Conservation (phyloP, 2,113 vertebrate genomes). For the Amazona guildingii region DNA sequence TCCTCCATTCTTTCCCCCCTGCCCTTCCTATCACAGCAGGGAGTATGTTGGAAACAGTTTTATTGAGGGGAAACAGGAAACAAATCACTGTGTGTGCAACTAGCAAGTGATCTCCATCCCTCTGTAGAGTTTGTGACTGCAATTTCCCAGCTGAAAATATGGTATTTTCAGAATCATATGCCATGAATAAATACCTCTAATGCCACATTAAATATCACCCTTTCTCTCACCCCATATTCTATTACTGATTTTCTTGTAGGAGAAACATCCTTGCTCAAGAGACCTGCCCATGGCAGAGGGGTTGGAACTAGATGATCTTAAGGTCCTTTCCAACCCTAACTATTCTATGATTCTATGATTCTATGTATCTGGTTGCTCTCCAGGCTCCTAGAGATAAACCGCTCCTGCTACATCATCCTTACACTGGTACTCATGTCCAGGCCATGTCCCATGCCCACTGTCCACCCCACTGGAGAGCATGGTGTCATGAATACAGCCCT, state of each 20-base stretch:
- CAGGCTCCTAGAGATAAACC: background rate
- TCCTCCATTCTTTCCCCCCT: background rate
- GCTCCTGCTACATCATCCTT: background rate
- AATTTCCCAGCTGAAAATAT: background rate
- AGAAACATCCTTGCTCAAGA: background rate
- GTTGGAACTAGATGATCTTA: too few species aligned
- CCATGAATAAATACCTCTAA: background rate
- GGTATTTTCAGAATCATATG: background rate
- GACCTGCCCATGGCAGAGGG: too few species aligned
- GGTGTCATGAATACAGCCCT: background rate
- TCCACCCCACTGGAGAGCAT: background rate
- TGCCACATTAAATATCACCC: background rate
- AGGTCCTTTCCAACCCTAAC: too few species aligned
- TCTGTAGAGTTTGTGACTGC: background rate
- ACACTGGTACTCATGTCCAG: fast-evolving
- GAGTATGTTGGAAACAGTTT: background rate
- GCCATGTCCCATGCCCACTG: background rate
- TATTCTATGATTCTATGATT: too few species aligned
- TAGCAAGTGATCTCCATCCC: background rate
- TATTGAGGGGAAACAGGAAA: background rate
- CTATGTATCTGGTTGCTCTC: background rate
- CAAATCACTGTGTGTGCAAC: background rate
- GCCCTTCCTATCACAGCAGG: background rate
- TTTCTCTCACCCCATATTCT: background rate
- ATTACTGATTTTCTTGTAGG: background rate